These are phyloP conservation scores for Popillia japonica DNA, from an alignment of 1,140 invertebrate species.

Conservation along the genomic window DNA sequence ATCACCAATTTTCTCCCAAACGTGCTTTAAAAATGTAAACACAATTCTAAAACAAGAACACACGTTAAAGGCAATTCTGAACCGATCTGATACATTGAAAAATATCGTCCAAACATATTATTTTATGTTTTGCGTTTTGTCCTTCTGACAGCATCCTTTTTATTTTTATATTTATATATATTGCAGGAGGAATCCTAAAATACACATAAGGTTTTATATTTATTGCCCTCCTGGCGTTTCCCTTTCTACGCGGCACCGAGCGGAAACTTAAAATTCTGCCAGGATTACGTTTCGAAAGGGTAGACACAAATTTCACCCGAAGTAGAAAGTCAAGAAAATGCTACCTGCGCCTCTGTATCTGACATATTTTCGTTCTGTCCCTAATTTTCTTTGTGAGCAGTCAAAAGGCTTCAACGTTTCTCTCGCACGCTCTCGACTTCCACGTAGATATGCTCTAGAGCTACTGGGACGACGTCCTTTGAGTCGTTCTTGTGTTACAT, in stretches of 20 bases:
- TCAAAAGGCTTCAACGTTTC: neutral
- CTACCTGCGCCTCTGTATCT: neutral
- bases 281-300: neutral
- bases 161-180: neutral
- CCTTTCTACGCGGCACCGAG: neutral
- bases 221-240: neutral
- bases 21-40: too few relatives aligned
- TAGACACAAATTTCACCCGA: slow-evolving; percentile 11
- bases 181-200: neutral
- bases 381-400: slow-evolving; percentile 15
- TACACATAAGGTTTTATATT: neutral
- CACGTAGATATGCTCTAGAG: neutral
- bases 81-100: too few relatives aligned
- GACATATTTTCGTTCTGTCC: slow-evolving; percentile 13
- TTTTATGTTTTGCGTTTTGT: neutral
- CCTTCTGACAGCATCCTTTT: neutral
- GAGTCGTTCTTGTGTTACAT: neutral
- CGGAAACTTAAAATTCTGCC: slow-evolving; percentile 10
- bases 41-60: too few relatives aligned
- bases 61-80: too few relatives aligned
- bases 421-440: neutral
- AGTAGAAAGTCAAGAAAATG: slow-evolving; percentile 15
- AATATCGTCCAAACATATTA: too few relatives aligned
- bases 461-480: neutral
- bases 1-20: too few relatives aligned